phyloP scores from a whole-genome alignment of 2,888 invertebrate species.

The Entomobrya multifasciata region DNA sequence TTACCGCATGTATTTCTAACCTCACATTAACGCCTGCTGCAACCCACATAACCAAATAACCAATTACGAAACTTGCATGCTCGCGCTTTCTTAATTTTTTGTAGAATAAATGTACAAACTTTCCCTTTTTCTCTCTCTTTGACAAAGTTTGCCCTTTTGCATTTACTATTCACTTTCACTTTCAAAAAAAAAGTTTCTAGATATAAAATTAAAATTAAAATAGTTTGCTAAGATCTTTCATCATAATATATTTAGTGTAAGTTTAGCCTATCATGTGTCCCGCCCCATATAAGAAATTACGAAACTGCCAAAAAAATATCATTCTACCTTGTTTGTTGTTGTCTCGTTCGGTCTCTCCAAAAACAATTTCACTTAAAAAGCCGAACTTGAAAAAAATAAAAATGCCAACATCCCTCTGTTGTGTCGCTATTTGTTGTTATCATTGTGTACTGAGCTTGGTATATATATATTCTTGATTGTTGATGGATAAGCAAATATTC shows the following conservation, averaged over 20 bases:
- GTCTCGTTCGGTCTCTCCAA: neutral
- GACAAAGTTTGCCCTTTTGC: neutral
- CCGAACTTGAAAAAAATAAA: neutral
- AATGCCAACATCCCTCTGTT: neutral
- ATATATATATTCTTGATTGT: neutral
- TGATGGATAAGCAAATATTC: no score
- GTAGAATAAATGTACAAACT: neutral
- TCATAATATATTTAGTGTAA: neutral
- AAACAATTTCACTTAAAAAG: neutral
- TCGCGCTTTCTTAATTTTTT: neutral
- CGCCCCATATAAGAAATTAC: neutral
- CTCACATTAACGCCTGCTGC: no score
- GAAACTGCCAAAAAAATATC: neutral
- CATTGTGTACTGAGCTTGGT: neutral
- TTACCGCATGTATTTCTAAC: no score
- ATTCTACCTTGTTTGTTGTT: slow-evolving; percentile 6
- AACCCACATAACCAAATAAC: no score
- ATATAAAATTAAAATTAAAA: neutral
- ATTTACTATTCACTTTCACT: neutral
- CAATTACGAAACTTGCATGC: no score
- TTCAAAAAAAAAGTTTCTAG: neutral
- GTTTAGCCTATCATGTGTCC: no score
- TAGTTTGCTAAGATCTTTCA: slow-evolving; percentile 4
- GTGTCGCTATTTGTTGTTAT: neutral
- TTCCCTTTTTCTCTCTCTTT: no score